Evolutionary conservation across 2,797 vertebrate genomes (phyloP), one percentile per base, ranked within the genome.

Genomic region (Xiphorhynchus erythropygius): DNA sequence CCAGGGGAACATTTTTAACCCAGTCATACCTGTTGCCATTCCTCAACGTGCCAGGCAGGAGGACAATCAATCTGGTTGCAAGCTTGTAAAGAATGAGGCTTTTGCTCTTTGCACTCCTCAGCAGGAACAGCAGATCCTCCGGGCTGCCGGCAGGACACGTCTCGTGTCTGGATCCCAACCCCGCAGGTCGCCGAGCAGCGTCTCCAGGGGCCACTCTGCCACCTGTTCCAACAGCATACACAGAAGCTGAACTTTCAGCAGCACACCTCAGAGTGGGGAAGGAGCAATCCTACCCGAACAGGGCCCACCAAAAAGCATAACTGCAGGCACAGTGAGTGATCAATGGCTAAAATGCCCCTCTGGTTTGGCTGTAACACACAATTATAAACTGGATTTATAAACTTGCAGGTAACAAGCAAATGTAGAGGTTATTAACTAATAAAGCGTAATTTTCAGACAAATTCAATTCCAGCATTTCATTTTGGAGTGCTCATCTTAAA

Each of bases 21-120:
- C 62, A 28, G 50, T 28, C 77, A 4, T 97, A 99, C 99, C 98
- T 98, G 98, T 42, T 99, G 98, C 99, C 99, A 99, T 3, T 98
- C 98, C 56, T 98, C 99, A 2, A 97, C 95, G 10, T 99, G 98
- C 99, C 99, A 99, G 57, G 95, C 88, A 2, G 99, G 98, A 10
- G 98, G 99, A 92, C 99, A 99, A n/a, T 98, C 97, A 13, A 98
- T 96, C 96, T 99, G 99, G 92, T 98, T 99, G 91, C 99, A 99
- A 18, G 99, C 98, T 80, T 98, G 98, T 28, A 99, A 84, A 32
- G 98, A 97, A 9, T 98, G 97, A 5, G 99, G 99, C 79, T 98
- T 98, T 32, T 96, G 96, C 2, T 97, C 98, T 3, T 53, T 87
- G 96, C 99, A 99, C 4, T 96, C 94, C 8, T 97, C 97, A 2